Evolutionary conservation across 64 coral and sea anemone species (phyloP).

Genomic region (Stichodactyla mertensii): DNA sequence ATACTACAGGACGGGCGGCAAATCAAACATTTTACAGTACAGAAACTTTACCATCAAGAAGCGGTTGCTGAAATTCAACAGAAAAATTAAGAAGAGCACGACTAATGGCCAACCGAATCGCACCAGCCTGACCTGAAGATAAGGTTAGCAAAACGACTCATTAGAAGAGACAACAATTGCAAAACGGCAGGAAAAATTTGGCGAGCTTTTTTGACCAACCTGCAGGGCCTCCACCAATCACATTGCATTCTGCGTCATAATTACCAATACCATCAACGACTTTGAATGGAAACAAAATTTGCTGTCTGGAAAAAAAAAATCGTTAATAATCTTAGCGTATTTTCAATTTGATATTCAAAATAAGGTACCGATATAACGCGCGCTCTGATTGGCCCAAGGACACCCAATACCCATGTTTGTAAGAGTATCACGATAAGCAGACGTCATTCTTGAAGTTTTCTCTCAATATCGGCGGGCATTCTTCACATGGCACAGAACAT

Average conservation of each 20-base stretch:
- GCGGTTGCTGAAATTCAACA: conserved; percentile 49
- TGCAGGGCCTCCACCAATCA: conserved; percentile 90
- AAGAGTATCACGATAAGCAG: too few relatives aligned
- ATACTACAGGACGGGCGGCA: not conserved
- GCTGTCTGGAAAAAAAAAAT: conserved; percentile 62
- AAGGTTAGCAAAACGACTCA: not conserved
- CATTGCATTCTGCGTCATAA: conserved; percentile 79
- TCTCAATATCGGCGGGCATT: too few relatives aligned
- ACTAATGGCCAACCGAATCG: conserved; percentile 87
- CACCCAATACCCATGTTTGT: too few relatives aligned
- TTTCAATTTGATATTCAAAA: not conserved
- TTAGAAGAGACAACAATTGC: not conserved
- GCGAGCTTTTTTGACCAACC: conserved; percentile 32
- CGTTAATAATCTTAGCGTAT: not conserved
- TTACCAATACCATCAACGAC: conserved; percentile 78
- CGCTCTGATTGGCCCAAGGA: not conserved
- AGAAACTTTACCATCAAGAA: conserved; percentile 69
- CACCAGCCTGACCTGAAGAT: conserved; percentile 83
- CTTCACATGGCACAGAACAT: too few relatives aligned
- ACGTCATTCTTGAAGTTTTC: too few relatives aligned
- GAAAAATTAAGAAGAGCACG: conserved; percentile 83
- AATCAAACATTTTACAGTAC: not conserved
- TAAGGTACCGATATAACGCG: not conserved
- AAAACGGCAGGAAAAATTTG: not conserved
- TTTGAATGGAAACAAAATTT: conserved; percentile 82